Evolutionary conservation across 1,140 invertebrate genomes (phyloP), one percentile per base, ranked within the genome.

Genomic region (Cephus cinctus): DNA sequence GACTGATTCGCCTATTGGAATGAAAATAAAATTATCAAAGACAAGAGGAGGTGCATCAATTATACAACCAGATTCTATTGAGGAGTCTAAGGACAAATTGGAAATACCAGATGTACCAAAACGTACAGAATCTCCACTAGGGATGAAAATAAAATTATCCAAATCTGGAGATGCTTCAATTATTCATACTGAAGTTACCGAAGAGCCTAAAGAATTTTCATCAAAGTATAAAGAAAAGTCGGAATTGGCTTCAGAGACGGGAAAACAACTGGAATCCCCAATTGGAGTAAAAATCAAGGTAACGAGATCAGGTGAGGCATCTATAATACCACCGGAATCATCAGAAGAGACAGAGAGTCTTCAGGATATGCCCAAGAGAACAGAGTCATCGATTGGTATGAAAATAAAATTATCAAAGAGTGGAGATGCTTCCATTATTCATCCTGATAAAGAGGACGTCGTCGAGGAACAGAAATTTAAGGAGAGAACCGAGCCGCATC

Each of bases 21-120:
- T 73, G 45, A 76, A 73, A 43, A 71, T 73, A 1, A 76, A 76
- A 27, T 32, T 73, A 4, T 61, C 54, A 1, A 76, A 71, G 46
- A 60, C 50, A 3, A 65, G 63, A 35, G 59, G 71, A 0, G 64
- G 52, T 44, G 56, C 67, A 9, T 68, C 68, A 9, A 69, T 71
- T n/a, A 59, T 69, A 38, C 23, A 54, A 4, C 27, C 45, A n/a
- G 61, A 69, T 11, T 50, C 23, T 8, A 4, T 27, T 5, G 65
- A 69, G 14, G 67, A 69, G 9, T n/a, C n/a, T 4, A 66, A 45
- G 15, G 63, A 68, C 0, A 71, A 65, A 40, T 18, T 51, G 0
- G 65, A 72, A 21, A 32, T 63, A 39, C 21, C 40, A 5, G 69
- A 75, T 34, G 12, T 31, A 8, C 55, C 58, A 1, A 62, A 59